These are phyloP conservation scores for Morelia viridis DNA, from an alignment of 2,797 vertebrate species.

Conservation along the genomic window DNA sequence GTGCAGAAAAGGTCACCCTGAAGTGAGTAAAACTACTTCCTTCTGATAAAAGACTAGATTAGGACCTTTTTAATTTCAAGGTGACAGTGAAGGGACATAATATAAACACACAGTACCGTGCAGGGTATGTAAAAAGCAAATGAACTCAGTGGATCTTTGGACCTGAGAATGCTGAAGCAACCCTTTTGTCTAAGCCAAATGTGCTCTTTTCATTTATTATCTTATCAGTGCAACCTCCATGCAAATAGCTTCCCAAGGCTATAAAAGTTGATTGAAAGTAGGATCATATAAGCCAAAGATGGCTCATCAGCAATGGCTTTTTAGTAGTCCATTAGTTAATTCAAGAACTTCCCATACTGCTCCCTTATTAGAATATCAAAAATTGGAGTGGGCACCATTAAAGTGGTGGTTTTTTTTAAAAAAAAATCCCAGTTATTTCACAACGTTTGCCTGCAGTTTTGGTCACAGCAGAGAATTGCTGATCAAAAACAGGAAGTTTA, in stretches of 20 bases:
- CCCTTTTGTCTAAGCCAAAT: background rate
- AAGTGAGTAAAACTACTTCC: too few species aligned
- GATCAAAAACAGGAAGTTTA: background rate
- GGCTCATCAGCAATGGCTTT: background rate
- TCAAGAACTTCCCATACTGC: background rate
- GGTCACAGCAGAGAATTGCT: too few species aligned
- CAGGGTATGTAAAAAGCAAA: background rate
- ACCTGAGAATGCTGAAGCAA: background rate
- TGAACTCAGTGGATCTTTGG: background rate
- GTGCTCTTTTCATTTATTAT: background rate
- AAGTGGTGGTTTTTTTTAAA: background rate
- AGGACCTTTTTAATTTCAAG: too few species aligned
- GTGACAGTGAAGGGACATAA: too few species aligned
- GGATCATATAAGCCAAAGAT: background rate
- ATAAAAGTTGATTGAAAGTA: background rate
- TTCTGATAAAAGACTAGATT: too few species aligned
- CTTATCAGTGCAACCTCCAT: background rate
- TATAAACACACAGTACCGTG: background rate
- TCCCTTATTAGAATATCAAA: background rate
- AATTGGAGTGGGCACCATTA: background rate
- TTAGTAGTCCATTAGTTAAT: background rate
- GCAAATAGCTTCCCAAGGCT: background rate
- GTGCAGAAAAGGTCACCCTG: too few species aligned
- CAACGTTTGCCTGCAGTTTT: background rate
- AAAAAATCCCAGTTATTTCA: background rate